Evolutionary conservation across 1,140 invertebrate species (phyloP).

Genomic region (Meloidogyne floridensis): DNA sequence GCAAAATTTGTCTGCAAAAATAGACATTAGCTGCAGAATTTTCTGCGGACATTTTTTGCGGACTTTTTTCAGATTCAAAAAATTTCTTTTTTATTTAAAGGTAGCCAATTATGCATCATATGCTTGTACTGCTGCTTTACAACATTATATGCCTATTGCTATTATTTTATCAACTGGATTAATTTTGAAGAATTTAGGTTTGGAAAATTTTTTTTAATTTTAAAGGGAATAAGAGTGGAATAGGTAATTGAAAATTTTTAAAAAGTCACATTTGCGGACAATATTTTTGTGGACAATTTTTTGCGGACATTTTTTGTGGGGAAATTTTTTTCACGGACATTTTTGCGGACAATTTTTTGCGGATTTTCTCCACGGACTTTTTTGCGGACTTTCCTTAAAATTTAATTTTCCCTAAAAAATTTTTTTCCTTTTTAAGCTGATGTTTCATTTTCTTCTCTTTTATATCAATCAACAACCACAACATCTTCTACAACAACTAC

Average conservation of each 20-base stretch:
- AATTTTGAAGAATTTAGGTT: constrained; percentile 30
- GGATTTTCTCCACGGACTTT: too few species aligned
- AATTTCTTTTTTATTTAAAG: constrained; percentile 15
- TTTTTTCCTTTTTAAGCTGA: not conserved
- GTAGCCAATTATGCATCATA: constrained; percentile 40
- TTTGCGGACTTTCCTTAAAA: not conserved
- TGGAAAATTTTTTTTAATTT: not conserved
- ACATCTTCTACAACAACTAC: not conserved
- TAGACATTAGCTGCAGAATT: too few species aligned
- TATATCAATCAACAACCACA: not conserved
- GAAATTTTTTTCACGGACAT: too few species aligned
- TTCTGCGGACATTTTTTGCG: too few species aligned
- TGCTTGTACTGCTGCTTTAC: constrained; percentile 39
- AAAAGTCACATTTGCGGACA: too few species aligned
- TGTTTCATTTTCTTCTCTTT: constrained; percentile 18
- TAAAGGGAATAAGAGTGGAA: too few species aligned
- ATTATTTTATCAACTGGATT: constrained; percentile 38
- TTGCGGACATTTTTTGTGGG: too few species aligned
- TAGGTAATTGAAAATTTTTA: too few species aligned
- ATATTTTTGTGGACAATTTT: too few species aligned
- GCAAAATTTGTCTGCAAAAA: too few species aligned
- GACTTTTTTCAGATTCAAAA: not conserved
- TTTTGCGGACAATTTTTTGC: too few species aligned
- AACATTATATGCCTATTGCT: constrained; percentile 37
- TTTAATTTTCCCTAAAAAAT: not conserved